These are phyloP conservation scores for Agriopis leucophaearia DNA, from an alignment of 2,888 invertebrate species.

Conservation along the genomic window DNA sequence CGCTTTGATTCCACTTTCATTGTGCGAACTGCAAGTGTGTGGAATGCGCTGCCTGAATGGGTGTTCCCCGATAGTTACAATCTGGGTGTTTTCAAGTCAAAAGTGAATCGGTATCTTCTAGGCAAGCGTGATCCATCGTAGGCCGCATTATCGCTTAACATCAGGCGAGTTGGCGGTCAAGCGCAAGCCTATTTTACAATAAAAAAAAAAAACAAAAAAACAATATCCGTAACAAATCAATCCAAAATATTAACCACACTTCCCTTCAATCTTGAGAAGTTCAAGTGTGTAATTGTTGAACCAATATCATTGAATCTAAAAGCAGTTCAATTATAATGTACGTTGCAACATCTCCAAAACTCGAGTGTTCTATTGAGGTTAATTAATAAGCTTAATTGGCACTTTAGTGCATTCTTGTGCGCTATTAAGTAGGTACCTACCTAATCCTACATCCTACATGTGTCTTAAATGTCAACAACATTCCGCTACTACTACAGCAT, in stretches of 20 bases:
- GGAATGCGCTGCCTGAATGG: too few species aligned
- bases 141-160: too few species aligned
- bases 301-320: conserved; percentile 25
- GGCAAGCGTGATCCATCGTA: too few species aligned
- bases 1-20: too few species aligned
- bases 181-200: too few species aligned
- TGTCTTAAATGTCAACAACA: conserved; percentile 19
- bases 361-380: conserved; percentile 32
- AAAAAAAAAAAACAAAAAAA: too few species aligned
- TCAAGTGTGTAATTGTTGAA: conserved; percentile 24
- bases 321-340: conserved; percentile 23
- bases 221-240: neutral
- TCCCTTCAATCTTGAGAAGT: neutral
- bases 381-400: conserved; percentile 29
- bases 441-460: conserved; percentile 3
- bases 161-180: too few species aligned
- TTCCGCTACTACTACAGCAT: conserved; percentile 3
- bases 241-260: neutral
- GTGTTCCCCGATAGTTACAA: too few species aligned
- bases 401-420: conserved; percentile 22
- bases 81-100: too few species aligned
- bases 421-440: neutral
- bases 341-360: conserved; percentile 35
- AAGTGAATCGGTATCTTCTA: too few species aligned
- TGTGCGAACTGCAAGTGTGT: too few species aligned